Base-by-base conservation (phyloP, 1,140 invertebrate genomes). In the Drosophila repletoides region DNA sequence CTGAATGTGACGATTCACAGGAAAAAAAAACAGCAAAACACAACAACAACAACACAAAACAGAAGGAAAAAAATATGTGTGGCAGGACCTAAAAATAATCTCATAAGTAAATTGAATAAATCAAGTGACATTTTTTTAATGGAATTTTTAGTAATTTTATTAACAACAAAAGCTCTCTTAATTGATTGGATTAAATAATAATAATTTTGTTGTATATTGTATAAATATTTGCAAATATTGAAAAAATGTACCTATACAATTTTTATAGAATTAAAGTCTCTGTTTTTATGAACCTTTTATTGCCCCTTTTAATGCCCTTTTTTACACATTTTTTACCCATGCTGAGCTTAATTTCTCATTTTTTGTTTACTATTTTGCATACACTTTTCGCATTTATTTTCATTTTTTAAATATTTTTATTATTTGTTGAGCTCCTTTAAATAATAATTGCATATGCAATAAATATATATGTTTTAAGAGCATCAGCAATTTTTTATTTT, bases 31-130 rank as follows among this genome's bases (percentile, higher is more conserved):
- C 34, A 1, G 12, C n/a, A 36, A 38, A 46, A 38, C 29, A 26
- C n/a, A n/a, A n/a, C n/a, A n/a, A n/a, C n/a, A n/a, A n/a, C n/a
- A n/a, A n/a, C n/a, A n/a, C n/a, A 46, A 26, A 7, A 29, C 29
- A 24, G 49, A 38, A 48, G 0, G 9, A n/a, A 34, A 12, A 33
- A 22, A 6, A 26, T 38, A 14, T 58, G 43, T 24, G 21, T 45
- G 59, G 38, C 22, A 41, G 24, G 24, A 40, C 10, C 10, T 31
- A 10, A 41, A 34, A 21, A 19, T 56, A 51, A 68, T 63, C 46
- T 68, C 33, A 48, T 68, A 43, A 68, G 43, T 34, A 69, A 69
- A 58, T 72, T 31, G 29, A 56, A 72, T 67, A 46, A 71, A 43
- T 15, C 29, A 55, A 49, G 19, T 33, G 55, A 29, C 33, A 29